Evolutionary conservation across 2,113 vertebrate species (phyloP).

Genomic region (Electrona antarctica): DNA sequence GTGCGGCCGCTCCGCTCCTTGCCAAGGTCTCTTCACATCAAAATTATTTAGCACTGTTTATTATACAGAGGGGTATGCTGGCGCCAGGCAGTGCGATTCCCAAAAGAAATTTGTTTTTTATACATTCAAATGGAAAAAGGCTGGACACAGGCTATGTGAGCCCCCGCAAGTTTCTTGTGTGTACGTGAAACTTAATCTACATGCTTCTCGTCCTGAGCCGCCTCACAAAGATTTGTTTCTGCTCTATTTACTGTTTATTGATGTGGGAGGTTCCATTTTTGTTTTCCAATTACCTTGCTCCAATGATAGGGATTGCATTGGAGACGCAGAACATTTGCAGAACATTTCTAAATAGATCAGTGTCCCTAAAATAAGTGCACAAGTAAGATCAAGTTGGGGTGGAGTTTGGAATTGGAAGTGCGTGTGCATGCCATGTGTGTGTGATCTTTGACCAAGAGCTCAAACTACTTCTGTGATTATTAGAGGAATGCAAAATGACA

Average conservation of each 20-base stretch:
- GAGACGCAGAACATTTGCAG: slow-evolving; percentile 49
- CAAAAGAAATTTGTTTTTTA: slow-evolving; percentile 71
- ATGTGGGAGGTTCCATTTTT: slow-evolving; percentile 15
- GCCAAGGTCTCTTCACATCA: slow-evolving; percentile 71
- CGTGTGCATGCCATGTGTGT: too few relatives aligned
- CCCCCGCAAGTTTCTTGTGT: slow-evolving; percentile 39
- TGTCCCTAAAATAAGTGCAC: neutral
- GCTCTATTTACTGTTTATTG: slow-evolving; percentile 53
- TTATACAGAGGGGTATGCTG: slow-evolving; percentile 74
- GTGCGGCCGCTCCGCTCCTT: slow-evolving; percentile 35
- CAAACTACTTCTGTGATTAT: neutral
- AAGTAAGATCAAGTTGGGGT: too few relatives aligned
- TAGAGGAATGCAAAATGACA: slow-evolving; percentile 14
- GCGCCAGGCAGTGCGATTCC: slow-evolving; percentile 70
- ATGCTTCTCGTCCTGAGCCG: slow-evolving; percentile 18
- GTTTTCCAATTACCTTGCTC: slow-evolving; percentile 27
- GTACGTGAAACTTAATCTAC: slow-evolving; percentile 58
- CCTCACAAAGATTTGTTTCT: slow-evolving; percentile 42
- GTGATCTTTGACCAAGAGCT: neutral
- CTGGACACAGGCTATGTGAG: slow-evolving; percentile 52
- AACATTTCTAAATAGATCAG: slow-evolving; percentile 38
- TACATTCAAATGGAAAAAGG: slow-evolving; percentile 69
- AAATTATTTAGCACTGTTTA: slow-evolving; percentile 81
- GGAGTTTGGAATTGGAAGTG: too few relatives aligned
- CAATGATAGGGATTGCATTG: slow-evolving; percentile 23